These are phyloP conservation scores for Potamilus streckersoni DNA, from an alignment of 1,140 invertebrate species.

Conservation along the genomic window DNA sequence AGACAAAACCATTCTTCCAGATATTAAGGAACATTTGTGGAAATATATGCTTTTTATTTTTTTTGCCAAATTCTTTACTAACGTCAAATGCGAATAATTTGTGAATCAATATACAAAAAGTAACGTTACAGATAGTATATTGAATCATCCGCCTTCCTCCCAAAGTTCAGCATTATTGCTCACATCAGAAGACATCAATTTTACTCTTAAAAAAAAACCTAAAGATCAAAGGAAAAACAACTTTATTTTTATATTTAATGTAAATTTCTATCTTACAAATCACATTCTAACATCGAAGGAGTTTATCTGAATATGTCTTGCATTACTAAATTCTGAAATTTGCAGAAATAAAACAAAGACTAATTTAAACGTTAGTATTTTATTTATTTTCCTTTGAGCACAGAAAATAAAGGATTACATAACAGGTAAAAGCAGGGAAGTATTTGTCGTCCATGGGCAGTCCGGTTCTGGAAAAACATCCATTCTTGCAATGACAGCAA, in stretches of 20 bases:
- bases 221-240: background rate
- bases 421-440: conserved; percentile 5
- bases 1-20: background rate
- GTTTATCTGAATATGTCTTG: background rate
- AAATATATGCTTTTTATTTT: background rate
- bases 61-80: background rate
- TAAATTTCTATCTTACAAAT: background rate
- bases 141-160: too few species aligned
- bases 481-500: conserved; percentile 47
- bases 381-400: background rate
- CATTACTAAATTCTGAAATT: background rate
- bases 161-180: too few species aligned
- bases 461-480: conserved; percentile 58
- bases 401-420: conserved; percentile 42
- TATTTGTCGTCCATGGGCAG: conserved; percentile 46
- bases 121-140: background rate
- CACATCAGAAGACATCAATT: too few species aligned
- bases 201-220: too few species aligned
- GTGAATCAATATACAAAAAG: background rate
- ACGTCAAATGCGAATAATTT: background rate
- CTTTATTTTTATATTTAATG: background rate
- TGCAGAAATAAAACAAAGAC: conserved; percentile 1
- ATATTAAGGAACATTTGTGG: background rate
- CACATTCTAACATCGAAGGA: background rate
- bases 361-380: background rate